Evolutionary conservation across 2,888 invertebrate species (phyloP).

Genomic region (Ptychoptera albimana): DNA sequence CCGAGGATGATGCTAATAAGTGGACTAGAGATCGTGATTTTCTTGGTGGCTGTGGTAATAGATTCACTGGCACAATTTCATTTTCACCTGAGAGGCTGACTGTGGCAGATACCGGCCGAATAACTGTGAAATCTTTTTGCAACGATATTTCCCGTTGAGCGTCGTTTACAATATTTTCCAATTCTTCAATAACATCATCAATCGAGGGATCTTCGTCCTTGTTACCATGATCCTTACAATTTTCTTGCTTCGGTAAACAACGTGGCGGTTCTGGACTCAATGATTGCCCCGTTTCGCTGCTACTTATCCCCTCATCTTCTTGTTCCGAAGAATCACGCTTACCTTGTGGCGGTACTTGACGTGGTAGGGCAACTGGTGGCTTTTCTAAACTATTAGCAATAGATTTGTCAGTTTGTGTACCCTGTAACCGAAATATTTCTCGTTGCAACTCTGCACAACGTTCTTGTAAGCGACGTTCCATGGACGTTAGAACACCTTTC

Average conservation of each 20-base stretch:
- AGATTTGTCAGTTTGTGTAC: slow-evolving; percentile 26
- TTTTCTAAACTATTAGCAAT: slow-evolving; percentile 25
- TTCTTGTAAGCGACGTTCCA: slow-evolving; percentile 59
- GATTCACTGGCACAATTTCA: slow-evolving; percentile 60
- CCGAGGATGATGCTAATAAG: slow-evolving; percentile 45
- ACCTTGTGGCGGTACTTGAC: slow-evolving; percentile 24
- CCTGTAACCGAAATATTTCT: slow-evolving; percentile 41
- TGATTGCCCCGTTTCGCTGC: slow-evolving; percentile 56
- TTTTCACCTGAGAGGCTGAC: slow-evolving; percentile 29
- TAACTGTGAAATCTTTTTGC: slow-evolving; percentile 23
- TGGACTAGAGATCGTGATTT: slow-evolving; percentile 56
- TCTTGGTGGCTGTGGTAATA: slow-evolving; percentile 67
- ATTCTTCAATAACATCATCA: slow-evolving; percentile 73
- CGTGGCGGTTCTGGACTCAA: slow-evolving; percentile 49
- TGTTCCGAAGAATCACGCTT: slow-evolving; percentile 51
- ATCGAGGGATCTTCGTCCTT: slow-evolving; percentile 48
- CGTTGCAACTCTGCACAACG: slow-evolving; percentile 59
- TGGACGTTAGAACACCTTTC: slow-evolving; percentile 52
- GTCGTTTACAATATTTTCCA: slow-evolving; percentile 70
- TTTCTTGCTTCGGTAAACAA: slow-evolving; percentile 21
- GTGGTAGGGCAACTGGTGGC: slow-evolving; percentile 24
- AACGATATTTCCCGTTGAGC: slow-evolving; percentile 49
- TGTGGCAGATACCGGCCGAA: neutral
- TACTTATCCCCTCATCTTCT: slow-evolving; percentile 79
- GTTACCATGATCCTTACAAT: slow-evolving; percentile 14